Evolutionary conservation across 2,888 invertebrate species (phyloP), one percentile per base, ranked within the genome.

Genomic region (Limenitis camilla): DNA sequence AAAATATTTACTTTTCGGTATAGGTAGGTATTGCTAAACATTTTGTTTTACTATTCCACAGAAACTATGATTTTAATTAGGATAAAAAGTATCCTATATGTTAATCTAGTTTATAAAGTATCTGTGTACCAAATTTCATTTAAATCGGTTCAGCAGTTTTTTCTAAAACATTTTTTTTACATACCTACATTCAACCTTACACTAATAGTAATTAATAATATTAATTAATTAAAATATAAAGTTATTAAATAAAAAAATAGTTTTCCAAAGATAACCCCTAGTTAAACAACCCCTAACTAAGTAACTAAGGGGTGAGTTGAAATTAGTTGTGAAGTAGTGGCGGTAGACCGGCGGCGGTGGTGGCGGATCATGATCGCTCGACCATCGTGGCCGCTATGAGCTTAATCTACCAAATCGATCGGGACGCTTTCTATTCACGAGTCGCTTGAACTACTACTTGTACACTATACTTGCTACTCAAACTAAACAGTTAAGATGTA

Each of bases 341-440:
- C 11, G 59, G 57, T 49, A 10, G 40, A 55, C 55, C 59, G 40
- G 19, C 19, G 19, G 19, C 19, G 19, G 19, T 19, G 19, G 19
- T 19, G 19, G 35, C 39, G 55, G 52, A 50, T 55, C 42, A 48
- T 47, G 56, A 45, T 46, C 46, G 45, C 9, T 41, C 49, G 53
- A 50, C 54, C 54, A 40, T 41, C 40, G 44, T 31, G 43, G 39
- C 43, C 47, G 43, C 55, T 49, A 38, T 30, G 39, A 35, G 53
- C 49, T 59, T 59, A 59, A 59, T 59, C 59, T 57, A 53, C 51
- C 50, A 55, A 47, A 61, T 60, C 56, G 56, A 59, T 59, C 35
- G 43, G 49, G 58, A 45, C 19, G 43, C 49, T 57, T 61, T 40
- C 10, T 6, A 41, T 11, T 9, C n/a, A 31, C 33, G 6, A 56